Conservation (phyloP, 2,797 vertebrate genomes). For the Spea hammondii region DNA sequence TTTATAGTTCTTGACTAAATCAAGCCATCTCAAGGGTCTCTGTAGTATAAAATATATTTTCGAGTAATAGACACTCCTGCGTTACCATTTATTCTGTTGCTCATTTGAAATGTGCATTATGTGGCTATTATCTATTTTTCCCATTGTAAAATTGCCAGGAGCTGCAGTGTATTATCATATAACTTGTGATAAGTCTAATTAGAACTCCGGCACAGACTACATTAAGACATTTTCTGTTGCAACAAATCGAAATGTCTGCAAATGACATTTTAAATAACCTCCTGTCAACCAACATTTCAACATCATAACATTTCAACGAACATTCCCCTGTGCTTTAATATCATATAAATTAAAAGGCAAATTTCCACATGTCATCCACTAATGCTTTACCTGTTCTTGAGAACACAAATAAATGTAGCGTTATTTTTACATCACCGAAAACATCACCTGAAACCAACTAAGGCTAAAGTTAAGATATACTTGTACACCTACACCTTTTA, state of each 20-base stretch:
- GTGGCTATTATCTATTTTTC: not conserved
- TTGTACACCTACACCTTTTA: not conserved
- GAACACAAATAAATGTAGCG: not conserved
- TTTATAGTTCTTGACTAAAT: no score
- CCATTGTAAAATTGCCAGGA: not conserved
- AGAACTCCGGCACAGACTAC: not conserved
- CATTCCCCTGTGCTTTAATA: not conserved
- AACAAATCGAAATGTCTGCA: not conserved
- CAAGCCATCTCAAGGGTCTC: no score
- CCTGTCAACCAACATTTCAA: not conserved
- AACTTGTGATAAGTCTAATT: not conserved
- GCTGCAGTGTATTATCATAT: not conserved
- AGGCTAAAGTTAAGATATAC: no score
- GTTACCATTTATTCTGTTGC: no score
- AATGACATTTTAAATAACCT: not conserved
- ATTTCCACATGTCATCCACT: not conserved
- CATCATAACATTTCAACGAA: not conserved
- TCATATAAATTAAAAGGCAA: not conserved
- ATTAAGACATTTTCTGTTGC: not conserved
- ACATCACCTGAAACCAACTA: no score
- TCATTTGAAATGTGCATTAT: no score
- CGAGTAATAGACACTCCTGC: no score
- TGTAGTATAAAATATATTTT: no score
- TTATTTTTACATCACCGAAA: no score
- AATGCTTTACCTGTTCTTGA: not conserved